Conservation (phyloP, 2,888 invertebrate genomes). For the Drosophila hamatofila region DNA sequence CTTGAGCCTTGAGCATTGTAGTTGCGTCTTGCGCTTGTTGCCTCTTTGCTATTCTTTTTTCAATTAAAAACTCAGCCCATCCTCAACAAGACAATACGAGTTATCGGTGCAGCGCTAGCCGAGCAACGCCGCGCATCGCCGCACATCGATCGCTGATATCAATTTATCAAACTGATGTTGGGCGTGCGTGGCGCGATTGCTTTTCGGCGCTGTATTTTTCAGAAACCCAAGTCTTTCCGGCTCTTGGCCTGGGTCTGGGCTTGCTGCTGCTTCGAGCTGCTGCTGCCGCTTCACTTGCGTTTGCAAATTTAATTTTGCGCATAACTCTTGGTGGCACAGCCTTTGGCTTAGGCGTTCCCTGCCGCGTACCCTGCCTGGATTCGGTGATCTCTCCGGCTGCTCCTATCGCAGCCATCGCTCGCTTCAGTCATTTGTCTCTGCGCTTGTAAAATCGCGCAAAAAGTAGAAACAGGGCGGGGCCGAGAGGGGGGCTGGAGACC, state of each 20-base stretch:
- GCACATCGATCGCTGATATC: slow-evolving; percentile 84
- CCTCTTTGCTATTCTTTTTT: slow-evolving; percentile 69
- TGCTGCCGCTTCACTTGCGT: slow-evolving; percentile 40
- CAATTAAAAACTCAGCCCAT: slow-evolving; percentile 71
- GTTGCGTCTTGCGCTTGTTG: slow-evolving; percentile 7
- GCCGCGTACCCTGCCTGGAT: slow-evolving; percentile 31
- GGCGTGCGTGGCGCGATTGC: slow-evolving; percentile 82
- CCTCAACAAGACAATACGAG: slow-evolving; percentile 51
- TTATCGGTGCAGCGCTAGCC: slow-evolving; percentile 33
- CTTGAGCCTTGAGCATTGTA: slow-evolving; percentile 32
- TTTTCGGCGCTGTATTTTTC: slow-evolving; percentile 64
- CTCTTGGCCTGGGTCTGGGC: slow-evolving; percentile 7
- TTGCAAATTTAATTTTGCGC: slow-evolving; percentile 81
- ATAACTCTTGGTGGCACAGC: slow-evolving; percentile 73
- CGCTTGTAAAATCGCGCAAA: slow-evolving; percentile 66
- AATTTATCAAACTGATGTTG: slow-evolving; percentile 84
- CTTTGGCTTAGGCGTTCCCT: slow-evolving; percentile 68
- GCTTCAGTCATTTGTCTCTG: slow-evolving; percentile 74
- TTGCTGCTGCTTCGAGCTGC: slow-evolving; percentile 4
- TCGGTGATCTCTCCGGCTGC: slow-evolving; percentile 30
- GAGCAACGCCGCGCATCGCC: slow-evolving; percentile 25
- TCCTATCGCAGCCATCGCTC: slow-evolving; percentile 62
- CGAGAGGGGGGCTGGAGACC: neutral
- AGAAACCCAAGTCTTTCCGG: slow-evolving; percentile 16
- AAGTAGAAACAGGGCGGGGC: neutral